Percentiles rank a stretch among this genome's conserved stretches.
phyloP scores from a whole-genome alignment of 2,113 vertebrate species.

The Sorex araneus region DNA sequence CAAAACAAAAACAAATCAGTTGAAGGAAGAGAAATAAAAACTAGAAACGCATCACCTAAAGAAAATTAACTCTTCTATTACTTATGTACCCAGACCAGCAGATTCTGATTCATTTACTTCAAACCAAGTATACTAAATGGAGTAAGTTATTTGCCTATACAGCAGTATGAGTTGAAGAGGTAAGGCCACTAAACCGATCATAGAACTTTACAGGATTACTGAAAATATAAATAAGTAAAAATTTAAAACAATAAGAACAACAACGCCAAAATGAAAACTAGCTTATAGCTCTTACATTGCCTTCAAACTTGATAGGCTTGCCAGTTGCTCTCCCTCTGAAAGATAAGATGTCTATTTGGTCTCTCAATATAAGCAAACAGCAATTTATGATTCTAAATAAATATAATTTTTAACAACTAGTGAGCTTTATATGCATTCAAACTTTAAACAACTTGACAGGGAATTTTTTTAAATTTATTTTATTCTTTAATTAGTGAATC shows the following conservation, averaged over 20 bases:
- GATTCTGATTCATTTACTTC: neutral
- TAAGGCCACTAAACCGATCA: neutral
- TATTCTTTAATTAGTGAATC: no score
- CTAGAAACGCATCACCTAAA: neutral
- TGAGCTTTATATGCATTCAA: neutral
- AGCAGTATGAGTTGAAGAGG: neutral
- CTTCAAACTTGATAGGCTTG: neutral
- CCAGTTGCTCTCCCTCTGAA: constrained; percentile 13
- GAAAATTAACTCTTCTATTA: neutral
- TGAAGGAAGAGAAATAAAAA: neutral
- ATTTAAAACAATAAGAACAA: no score
- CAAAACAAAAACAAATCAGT: neutral
- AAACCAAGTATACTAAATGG: neutral
- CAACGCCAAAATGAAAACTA: neutral
- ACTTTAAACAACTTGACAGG: neutral
- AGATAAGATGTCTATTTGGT: constrained; percentile 40
- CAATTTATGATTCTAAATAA: constrained; percentile 20
- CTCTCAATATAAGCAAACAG: constrained; percentile 38
- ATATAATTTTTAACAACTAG: constrained; percentile 48
- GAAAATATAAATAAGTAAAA: neutral
- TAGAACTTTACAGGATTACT: neutral
- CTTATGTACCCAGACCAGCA: neutral
- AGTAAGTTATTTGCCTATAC: neutral
- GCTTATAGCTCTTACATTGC: neutral
- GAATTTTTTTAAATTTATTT: neutral